Base-by-base conservation (phyloP, 2,888 invertebrate species). In the Phengaris arion region DNA sequence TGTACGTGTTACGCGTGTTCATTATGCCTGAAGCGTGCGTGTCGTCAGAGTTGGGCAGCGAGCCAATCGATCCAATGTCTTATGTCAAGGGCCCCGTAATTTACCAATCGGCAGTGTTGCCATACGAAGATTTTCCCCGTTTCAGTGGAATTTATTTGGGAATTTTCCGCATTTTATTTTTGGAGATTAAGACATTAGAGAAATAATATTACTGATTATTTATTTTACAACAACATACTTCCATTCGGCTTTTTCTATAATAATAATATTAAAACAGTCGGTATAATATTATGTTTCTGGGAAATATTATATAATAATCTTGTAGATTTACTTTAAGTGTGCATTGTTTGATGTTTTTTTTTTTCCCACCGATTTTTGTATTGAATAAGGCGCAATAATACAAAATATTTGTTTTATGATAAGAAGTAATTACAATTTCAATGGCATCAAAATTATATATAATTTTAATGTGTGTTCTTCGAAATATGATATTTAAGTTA, bases 41-140 rank as follows among this genome's bases (percentile, higher is more conserved):
- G 54, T 68, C 46, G 74, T 74, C 68, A 54, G 52, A 68, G 46
- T 64, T 76, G 75, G 79, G 79, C 76, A 70, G 51, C 46, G 15
- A 12, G 77, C 79, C 79, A 79, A 75, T 74, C 76, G 68, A 57
- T 74, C 75, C 70, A 57, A 77, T 76, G 76, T 76, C 75, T 78
- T 68, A 68, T 76, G 78, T 77, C 76, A 76, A 76, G 76, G 76
- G 69, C 74, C 69, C 45, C 69, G 68, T 75, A 74, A 74, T 78
- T 77, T 78, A 78, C 78, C 68, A 75, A 54, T 74, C 68, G 46
- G 10, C 59, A 22, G 74, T 75, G 57, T 46, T 59, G 15, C 46
- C 55, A 74, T n/a, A 57, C 48, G n/a, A 59, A 59, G 46, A 70
- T 15, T n/a, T 13, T 45, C 15, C 74, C 74, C 15, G 22, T 10